Conservation (phyloP, 2,888 invertebrate species). For the Chaitophorus viminalis region DNA sequence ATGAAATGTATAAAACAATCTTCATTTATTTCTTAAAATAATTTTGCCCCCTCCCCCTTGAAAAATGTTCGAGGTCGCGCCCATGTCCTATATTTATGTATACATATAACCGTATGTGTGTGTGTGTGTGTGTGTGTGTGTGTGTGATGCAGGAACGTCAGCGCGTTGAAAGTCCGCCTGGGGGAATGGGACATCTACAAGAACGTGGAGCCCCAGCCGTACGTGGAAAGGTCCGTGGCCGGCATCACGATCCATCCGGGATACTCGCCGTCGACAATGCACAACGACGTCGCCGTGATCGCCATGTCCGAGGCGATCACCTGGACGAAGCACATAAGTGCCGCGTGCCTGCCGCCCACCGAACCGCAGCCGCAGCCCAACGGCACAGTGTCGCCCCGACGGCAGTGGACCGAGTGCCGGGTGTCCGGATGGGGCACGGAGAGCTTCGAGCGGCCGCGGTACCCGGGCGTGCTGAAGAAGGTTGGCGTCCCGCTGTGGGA, state of each 20-base stretch:
- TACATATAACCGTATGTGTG: too few relatives aligned
- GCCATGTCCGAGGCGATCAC: constrained; percentile 71
- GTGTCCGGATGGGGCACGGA: constrained; percentile 63
- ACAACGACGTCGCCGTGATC: constrained; percentile 84
- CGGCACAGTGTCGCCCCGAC: not conserved
- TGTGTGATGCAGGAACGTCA: constrained; percentile 63
- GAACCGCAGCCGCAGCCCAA: not conserved
- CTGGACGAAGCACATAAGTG: not conserved
- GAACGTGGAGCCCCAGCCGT: constrained; percentile 74
- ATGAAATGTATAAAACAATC: too few relatives aligned
- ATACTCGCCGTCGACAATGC: constrained; percentile 78
- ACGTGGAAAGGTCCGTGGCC: constrained; percentile 73
- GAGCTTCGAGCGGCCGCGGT: constrained; percentile 56
- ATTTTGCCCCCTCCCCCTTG: too few relatives aligned
- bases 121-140: not conserved
- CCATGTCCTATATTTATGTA: too few relatives aligned
- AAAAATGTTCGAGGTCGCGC: too few relatives aligned
- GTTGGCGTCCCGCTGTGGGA: constrained; percentile 46
- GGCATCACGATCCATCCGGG: constrained; percentile 74
- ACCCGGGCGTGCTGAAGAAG: constrained; percentile 51
- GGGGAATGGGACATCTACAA: constrained; percentile 81
- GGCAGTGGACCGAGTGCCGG: constrained; percentile 66
- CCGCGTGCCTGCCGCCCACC: constrained; percentile 36
- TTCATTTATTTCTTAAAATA: too few relatives aligned
- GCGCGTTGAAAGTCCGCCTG: constrained; percentile 74